Conservation (phyloP, 1,140 invertebrate species). For the Aphelinus atriplicis region DNA sequence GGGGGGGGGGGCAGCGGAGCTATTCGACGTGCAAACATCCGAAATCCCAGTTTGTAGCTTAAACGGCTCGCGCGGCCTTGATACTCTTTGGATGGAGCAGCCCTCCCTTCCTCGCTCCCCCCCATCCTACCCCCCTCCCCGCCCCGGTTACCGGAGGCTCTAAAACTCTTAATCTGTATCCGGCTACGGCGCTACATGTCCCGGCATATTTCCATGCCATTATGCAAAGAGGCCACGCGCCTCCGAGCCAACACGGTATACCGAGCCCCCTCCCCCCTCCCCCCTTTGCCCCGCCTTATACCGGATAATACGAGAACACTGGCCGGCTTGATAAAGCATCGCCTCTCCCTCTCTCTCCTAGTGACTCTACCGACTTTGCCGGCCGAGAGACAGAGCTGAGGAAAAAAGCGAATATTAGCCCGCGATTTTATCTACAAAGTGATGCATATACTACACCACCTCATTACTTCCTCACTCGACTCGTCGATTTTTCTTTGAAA, state of each 20-base stretch:
- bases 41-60: slow-evolving; percentile 27
- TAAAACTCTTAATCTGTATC: slow-evolving; percentile 60
- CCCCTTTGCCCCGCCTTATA: slow-evolving; percentile 9
- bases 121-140: too few relatives aligned
- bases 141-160: slow-evolving; percentile 51
- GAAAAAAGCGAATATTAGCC: background rate
- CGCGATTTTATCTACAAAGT: background rate
- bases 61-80: slow-evolving; percentile 20
- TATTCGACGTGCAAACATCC: slow-evolving; percentile 3
- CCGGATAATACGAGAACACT: slow-evolving; percentile 31
- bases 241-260: slow-evolving; percentile 44
- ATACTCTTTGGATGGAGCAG: slow-evolving; percentile 43
- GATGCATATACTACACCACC: too few relatives aligned
- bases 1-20: background rate
- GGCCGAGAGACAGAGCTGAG: background rate
- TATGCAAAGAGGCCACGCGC: slow-evolving; percentile 57
- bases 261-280: background rate
- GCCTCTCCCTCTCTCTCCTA: background rate
- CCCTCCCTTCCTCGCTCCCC: background rate
- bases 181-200: slow-evolving; percentile 59
- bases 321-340: slow-evolving; percentile 30
- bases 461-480: too few relatives aligned
- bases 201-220: slow-evolving; percentile 61
- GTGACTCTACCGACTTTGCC: background rate
- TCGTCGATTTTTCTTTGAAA: too few relatives aligned